These are phyloP conservation scores for Glyptemys insculpta DNA, from an alignment of 2,797 vertebrate species.

Conservation along the genomic window DNA sequence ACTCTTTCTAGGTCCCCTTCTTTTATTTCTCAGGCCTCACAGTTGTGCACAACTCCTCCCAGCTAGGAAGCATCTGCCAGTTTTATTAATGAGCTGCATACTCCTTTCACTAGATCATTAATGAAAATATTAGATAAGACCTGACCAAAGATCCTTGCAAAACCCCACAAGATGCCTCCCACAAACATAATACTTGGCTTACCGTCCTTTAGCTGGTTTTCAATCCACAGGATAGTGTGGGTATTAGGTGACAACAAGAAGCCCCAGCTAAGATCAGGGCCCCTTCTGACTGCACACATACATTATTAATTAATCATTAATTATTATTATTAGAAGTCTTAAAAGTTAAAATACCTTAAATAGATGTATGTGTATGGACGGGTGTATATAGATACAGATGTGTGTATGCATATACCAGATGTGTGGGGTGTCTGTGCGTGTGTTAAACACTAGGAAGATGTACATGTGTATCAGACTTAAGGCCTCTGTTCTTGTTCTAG, in stretches of 20 bases:
- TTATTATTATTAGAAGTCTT: not conserved
- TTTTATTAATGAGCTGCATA: conserved; percentile 71
- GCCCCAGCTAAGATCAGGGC: conserved; percentile 9
- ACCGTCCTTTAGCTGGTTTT: conserved; percentile 57
- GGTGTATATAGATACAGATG: not conserved
- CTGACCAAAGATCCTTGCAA: conserved; percentile 74
- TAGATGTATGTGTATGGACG: not conserved
- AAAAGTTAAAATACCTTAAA: not conserved
- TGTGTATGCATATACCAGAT: not conserved
- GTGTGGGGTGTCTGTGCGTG: accelerated
- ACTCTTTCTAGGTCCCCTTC: not conserved
- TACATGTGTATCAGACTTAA: not conserved
- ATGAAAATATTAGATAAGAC: conserved; percentile 72
- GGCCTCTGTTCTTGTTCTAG: not conserved
- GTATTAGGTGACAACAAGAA: conserved; percentile 56
- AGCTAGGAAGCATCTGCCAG: conserved; percentile 63
- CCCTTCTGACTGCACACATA: conserved; percentile 50
- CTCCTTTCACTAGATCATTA: conserved; percentile 69
- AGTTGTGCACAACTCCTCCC: not conserved
- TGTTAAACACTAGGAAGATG: too few species aligned
- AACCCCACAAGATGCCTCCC: conserved; percentile 65
- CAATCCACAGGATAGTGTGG: conserved; percentile 59
- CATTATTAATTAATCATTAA: not conserved
- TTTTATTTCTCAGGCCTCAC: not conserved
- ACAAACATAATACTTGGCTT: conserved; percentile 71